Evolutionary conservation across 2,113 vertebrate species (phyloP), one percentile per base, ranked within the genome.

Genomic region (Uria lomvia): DNA sequence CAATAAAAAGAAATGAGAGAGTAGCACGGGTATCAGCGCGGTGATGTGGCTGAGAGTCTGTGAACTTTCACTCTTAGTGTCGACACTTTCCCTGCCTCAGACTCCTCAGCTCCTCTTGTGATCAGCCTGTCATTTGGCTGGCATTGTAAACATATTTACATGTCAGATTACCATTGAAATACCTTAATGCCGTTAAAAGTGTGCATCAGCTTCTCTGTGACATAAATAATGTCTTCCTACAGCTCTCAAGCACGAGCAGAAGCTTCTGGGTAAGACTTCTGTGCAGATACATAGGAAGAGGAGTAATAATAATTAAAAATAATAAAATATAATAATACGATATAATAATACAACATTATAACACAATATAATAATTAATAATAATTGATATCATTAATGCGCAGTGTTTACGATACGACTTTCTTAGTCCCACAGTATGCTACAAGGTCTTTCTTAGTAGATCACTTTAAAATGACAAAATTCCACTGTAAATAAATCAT

Each of bases 131-230:
- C 58, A 26, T 30, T 29, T 38, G 73, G 34, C 66, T 90, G 88
- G 78, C 72, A 53, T 18, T 40, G 62, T 88, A 86, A 92, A 93
- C 67, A 43, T 90, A 86, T 65, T 90, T 86, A 79, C 78, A 88
- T 92, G 82, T 93, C 91, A 92, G 49, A 62, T 92, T 90, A 70
- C 49, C 27, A 30, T 7, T 86, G 67, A 92, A 94, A 62, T 83
- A 73, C 53, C 58, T 88, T 62, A 88, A 53, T 70, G 88, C 62
- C 2, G 2, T 79, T 90, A 53, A 43, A 92, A 90, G 56, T 62
- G 55, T 66, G 21, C 56, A 49, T 79, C 42, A 42, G 3, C 78
- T 90, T 80, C 75, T 88, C 59, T 32, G 21, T 72, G 75, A 58
- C 71, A 90, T 59, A 70, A 81, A 56, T 56, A 52, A 68, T 30